Evolutionary conservation across 1,140 invertebrate species (phyloP).

Genomic region (Drosophila ambigua): DNA sequence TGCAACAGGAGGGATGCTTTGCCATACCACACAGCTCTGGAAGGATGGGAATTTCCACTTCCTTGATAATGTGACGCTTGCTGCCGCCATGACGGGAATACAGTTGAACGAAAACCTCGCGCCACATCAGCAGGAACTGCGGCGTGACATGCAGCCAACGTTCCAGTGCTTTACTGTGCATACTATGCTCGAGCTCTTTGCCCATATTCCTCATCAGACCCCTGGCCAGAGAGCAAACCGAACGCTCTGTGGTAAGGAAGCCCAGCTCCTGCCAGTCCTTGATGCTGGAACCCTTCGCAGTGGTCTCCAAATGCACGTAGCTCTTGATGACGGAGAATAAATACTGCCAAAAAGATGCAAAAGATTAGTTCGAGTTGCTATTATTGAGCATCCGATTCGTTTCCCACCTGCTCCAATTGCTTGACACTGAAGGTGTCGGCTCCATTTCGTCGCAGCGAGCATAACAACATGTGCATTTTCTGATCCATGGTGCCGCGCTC

Average conservation of each 20-base stretch:
- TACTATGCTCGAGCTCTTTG: conserved; percentile 66
- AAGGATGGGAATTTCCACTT: conserved; percentile 81
- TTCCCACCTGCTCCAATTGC: conserved; percentile 69
- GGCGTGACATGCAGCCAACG: conserved; percentile 79
- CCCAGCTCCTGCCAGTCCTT: conserved; percentile 85
- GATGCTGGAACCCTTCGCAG: conserved; percentile 72
- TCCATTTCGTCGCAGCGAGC: conserved; percentile 46
- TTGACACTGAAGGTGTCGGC: conserved; percentile 66
- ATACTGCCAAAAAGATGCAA: conserved; percentile 53
- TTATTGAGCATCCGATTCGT: neutral
- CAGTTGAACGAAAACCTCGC: conserved; percentile 85
- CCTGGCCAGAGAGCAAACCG: conserved; percentile 85
- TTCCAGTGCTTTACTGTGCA: conserved; percentile 69
- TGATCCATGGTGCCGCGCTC: conserved; percentile 73
- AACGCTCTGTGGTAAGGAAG: conserved; percentile 84
- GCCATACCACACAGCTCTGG: conserved; percentile 64
- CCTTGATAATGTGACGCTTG: conserved; percentile 70
- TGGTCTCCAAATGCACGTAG: conserved; percentile 70
- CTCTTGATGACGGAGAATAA: conserved; percentile 78
- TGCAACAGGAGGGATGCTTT: neutral
- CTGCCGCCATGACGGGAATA: conserved; percentile 82
- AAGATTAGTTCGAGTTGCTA: neutral
- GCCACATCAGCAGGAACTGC: conserved; percentile 84
- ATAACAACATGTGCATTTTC: conserved; percentile 68
- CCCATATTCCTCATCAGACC: conserved; percentile 83